phyloP scores from a whole-genome alignment of 2,113 vertebrate genomes.

The Corydoras maculifer region DNA sequence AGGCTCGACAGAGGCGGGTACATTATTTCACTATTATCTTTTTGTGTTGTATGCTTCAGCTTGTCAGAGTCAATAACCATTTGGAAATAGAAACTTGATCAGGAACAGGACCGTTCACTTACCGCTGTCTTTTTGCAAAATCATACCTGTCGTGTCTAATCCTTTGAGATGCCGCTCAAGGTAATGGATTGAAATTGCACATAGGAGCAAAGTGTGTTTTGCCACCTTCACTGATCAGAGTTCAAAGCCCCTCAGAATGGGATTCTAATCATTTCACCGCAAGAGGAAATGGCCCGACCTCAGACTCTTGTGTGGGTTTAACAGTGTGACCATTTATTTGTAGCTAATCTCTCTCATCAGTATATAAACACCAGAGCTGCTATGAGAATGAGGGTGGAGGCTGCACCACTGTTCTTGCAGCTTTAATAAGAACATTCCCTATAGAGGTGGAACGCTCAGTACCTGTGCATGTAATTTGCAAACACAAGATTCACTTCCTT shows the following conservation, averaged over 20 bases:
- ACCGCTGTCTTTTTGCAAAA: conserved; percentile 55
- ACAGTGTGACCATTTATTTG: conserved; percentile 4
- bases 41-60: conserved; percentile 56
- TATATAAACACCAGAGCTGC: not conserved
- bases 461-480: no score
- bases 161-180: conserved; percentile 51
- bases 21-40: conserved; percentile 62
- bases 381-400: not conserved
- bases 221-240: conserved; percentile 39
- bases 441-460: no score
- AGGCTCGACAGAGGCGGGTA: conserved; percentile 48
- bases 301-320: conserved; percentile 32
- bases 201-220: conserved; percentile 38
- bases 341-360: not conserved
- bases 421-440: no score
- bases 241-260: conserved; percentile 30
- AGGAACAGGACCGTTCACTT: conserved; percentile 42
- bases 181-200: conserved; percentile 48
- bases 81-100: conserved; percentile 61
- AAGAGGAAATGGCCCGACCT: conserved; percentile 40
- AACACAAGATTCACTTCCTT: no score
- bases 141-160: conserved; percentile 68
- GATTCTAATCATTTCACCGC: conserved; percentile 39
- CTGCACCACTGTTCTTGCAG: no score
- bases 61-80: conserved; percentile 61